Evolutionary conservation across 2,888 invertebrate species (phyloP), one percentile per base, ranked within the genome.

Genomic region (Lochmaea capreae): DNA sequence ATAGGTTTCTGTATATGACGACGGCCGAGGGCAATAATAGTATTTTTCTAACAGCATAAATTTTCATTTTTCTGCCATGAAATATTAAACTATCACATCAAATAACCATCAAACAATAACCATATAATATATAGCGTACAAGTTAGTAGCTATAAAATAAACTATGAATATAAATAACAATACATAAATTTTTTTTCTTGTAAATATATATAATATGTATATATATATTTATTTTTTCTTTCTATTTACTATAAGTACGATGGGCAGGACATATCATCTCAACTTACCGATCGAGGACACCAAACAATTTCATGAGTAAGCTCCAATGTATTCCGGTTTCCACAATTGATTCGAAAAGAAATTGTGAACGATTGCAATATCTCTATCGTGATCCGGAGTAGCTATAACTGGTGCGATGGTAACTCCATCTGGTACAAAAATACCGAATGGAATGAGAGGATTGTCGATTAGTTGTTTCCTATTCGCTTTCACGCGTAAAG

Each of bases 311-410:
- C 86, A 87, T 79, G 87, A 87, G 81, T 86, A 84, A 73, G 87
- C 85, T 59, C 87, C 87, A 71, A 89, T 89, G 78, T 89, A 89
- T 82, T 90, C 89, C 46, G 89, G 89, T 82, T 89, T 89, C 90
- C 90, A 90, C 65, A 90, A 84, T 79, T 90, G 90, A 82, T 90
- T 89, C 63, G 87, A 87, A 82, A 90, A 90, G 81, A 90, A 90
- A 78, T 88, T 89, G 80, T 89, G 88, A 58, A 90, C 89, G 79
- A 89, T 87, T 66, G 88, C 88, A 63, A 89, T 87, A 78, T 89
- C 89, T 77, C 88, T 84, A 81, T 88, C 88, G 80, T 86, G 88
- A 79, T 88, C 88, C n/a, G 87, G 84, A 8, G 84, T 85, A 9
- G 85, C 85, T 43, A 84, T 87, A 6, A 88, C 87, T 16, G 88